Evolutionary conservation across 2,113 vertebrate genomes (phyloP).

Genomic region (Cervus canadensis): DNA sequence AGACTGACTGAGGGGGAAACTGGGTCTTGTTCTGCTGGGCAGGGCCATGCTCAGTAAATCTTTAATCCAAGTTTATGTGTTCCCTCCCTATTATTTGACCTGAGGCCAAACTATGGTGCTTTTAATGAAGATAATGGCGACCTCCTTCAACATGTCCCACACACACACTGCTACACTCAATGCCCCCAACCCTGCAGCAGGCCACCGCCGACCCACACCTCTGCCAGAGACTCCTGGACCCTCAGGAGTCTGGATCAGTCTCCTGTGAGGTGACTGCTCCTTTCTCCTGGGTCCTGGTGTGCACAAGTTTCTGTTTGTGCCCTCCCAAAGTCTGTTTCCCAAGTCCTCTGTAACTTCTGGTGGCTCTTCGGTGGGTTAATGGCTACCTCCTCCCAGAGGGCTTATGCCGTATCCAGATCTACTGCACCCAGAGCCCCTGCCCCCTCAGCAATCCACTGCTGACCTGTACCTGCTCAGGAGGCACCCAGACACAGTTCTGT

Average conservation of each 20-base stretch:
- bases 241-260: background rate
- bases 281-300: background rate
- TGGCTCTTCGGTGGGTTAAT: background rate
- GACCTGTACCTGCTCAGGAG: background rate
- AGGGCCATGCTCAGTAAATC: background rate
- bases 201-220: rapidly evolving
- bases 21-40: background rate
- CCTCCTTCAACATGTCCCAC: background rate
- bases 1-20: background rate
- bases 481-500: background rate
- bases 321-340: background rate
- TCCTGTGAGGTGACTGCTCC: background rate
- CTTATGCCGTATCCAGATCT: background rate
- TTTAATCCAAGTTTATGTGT: background rate
- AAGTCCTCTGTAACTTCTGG: background rate
- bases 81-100: background rate
- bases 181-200: background rate
- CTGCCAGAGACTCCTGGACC: background rate
- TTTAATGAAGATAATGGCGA: background rate
- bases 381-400: background rate
- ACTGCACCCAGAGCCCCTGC: background rate
- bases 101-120: background rate
- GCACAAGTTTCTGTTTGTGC: background rate
- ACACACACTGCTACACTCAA: background rate
- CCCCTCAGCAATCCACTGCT: background rate